phyloP scores from a whole-genome alignment of 1,140 invertebrate species.

The Drosophila erecta region DNA sequence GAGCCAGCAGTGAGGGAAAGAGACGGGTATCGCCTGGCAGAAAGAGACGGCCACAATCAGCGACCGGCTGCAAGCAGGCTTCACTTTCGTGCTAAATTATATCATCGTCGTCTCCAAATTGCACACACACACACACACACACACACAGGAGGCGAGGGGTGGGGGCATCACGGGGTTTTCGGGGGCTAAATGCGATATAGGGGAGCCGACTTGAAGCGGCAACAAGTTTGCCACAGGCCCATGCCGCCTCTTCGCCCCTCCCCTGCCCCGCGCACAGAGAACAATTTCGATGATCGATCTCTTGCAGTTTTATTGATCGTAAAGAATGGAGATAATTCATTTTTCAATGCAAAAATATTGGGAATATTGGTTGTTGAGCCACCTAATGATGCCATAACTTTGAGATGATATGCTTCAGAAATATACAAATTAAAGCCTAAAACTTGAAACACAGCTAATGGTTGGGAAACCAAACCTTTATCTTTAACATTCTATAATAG shows the following conservation, averaged over 20 bases:
- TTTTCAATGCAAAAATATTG: no score
- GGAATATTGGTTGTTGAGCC: no score
- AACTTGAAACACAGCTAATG: no score
- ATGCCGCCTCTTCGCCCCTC: background rate
- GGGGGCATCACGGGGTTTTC: conserved; percentile 3
- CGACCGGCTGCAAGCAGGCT: conserved; percentile 70
- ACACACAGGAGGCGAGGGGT: conserved; percentile 15
- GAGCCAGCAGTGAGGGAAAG: conserved; percentile 2
- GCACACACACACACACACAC: conserved; percentile 48
- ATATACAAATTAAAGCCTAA: no score
- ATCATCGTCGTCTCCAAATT: conserved; percentile 75
- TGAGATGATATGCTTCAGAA: no score
- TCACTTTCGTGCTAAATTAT: conserved; percentile 82
- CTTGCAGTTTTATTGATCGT: background rate
- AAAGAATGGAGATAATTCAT: no score
- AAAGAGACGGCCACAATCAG: conserved; percentile 15
- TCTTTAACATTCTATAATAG: no score
- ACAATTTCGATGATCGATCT: conserved; percentile 4
- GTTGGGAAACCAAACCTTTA: no score
- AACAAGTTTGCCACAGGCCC: conserved; percentile 73
- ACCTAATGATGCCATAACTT: no score
- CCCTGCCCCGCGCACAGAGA: conserved; percentile 5
- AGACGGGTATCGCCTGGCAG: conserved; percentile 8
- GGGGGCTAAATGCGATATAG: conserved; percentile 49
- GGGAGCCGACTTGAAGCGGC: conserved; percentile 53